These are phyloP conservation scores for Microcebus griseorufus DNA, from an alignment of 2,113 vertebrate species.

Conservation along the genomic window DNA sequence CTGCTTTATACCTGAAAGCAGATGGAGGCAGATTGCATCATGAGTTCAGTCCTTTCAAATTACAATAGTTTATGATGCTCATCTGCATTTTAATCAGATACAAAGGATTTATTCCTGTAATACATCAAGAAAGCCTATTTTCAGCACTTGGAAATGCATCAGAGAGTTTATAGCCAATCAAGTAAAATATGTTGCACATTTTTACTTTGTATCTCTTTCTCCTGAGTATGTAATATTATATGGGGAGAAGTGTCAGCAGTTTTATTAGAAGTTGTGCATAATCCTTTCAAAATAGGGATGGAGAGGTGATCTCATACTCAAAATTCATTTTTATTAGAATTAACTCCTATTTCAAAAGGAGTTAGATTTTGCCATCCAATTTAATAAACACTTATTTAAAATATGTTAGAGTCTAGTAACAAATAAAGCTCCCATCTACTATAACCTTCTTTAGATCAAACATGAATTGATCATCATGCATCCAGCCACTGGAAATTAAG, in stretches of 20 bases:
- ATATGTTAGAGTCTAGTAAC: background rate
- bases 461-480: background rate
- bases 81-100: slow-evolving; percentile 85
- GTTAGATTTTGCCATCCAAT: background rate
- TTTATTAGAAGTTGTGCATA: slow-evolving; percentile 65
- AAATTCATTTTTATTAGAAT: slow-evolving; percentile 59
- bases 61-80: slow-evolving; percentile 80
- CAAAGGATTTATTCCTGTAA: slow-evolving; percentile 80
- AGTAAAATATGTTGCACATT: slow-evolving; percentile 75
- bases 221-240: slow-evolving; percentile 36
- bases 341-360: slow-evolving; percentile 33
- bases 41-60: slow-evolving; percentile 79
- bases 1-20: slow-evolving; percentile 78
- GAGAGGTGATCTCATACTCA: slow-evolving; percentile 9
- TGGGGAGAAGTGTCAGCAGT: background rate
- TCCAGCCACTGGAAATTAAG: background rate
- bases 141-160: slow-evolving; percentile 75
- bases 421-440: background rate
- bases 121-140: slow-evolving; percentile 76
- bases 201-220: slow-evolving; percentile 66
- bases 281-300: slow-evolving; percentile 31
- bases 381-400: slow-evolving; percentile 47
- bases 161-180: slow-evolving; percentile 75
- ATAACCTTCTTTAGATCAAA: background rate
- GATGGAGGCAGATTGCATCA: slow-evolving; percentile 78